phyloP scores from a whole-genome alignment of 2,797 vertebrate species.

The Dendrocincla fuliginosa region DNA sequence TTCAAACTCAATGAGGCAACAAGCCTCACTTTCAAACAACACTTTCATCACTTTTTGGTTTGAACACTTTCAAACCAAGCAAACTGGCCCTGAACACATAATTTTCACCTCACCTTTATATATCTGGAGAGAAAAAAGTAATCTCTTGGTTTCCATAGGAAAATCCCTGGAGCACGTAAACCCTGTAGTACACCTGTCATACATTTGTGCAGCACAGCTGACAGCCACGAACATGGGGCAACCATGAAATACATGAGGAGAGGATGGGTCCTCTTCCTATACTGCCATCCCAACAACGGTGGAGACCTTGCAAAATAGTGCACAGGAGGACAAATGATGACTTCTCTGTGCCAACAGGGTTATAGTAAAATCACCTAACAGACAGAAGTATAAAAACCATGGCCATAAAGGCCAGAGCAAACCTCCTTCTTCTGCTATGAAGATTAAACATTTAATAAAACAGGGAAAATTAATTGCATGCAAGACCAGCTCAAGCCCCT shows the following conservation, averaged over 20 bases:
- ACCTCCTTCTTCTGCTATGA: not conserved
- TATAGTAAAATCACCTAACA: not conserved
- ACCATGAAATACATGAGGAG: not conserved
- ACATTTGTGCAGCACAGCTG: not conserved
- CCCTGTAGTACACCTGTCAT: fast-evolving
- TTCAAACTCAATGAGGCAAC: not conserved
- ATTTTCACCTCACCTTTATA: not conserved
- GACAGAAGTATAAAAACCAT: not conserved
- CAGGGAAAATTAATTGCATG: not conserved
- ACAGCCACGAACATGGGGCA: fast-evolving
- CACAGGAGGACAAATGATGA: not conserved
- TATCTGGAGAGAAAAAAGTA: not conserved
- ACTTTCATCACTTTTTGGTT: no score
- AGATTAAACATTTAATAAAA: not conserved
- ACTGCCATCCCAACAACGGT: not conserved
- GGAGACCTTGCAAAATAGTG: not conserved
- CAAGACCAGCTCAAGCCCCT: not conserved
- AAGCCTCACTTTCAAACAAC: no score
- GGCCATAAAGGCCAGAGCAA: not conserved
- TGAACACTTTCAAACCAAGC: not conserved
- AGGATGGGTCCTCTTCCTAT: not conserved
- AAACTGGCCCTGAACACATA: fast-evolving
- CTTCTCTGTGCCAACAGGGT: not conserved
- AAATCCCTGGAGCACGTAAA: not conserved
- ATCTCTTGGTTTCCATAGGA: not conserved